Conservation (phyloP, 2,113 vertebrate species). For the Uropsilus gracilis region DNA sequence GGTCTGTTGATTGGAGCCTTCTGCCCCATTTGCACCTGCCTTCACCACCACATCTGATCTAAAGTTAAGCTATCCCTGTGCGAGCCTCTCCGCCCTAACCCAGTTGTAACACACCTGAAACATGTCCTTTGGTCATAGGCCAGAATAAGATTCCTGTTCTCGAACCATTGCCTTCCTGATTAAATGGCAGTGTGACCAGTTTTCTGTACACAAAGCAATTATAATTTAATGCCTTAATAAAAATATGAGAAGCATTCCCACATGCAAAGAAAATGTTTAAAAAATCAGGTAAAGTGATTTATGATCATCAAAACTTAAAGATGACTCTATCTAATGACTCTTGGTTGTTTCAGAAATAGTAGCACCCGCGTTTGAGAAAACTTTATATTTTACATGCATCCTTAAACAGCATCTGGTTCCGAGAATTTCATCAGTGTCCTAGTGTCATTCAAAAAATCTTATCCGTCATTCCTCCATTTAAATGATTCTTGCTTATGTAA, state of each 20-base stretch:
- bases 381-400: background rate
- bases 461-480: background rate
- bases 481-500: background rate
- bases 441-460: background rate
- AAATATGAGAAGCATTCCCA: background rate
- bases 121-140: no score
- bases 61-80: no score
- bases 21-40: no score
- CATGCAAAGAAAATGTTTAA: background rate
- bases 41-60: no score
- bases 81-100: no score
- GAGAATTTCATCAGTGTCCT: no score
- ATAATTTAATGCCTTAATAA: background rate
- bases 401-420: no score
- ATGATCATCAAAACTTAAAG: background rate
- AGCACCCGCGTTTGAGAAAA: background rate
- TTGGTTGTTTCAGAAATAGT: background rate
- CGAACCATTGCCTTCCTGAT: background rate
- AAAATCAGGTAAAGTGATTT: background rate
- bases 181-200: no score
- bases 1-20: no score
- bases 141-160: background rate
- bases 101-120: no score
- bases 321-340: background rate
- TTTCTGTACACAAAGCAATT: background rate